Percentiles rank a stretch among this genome's conserved stretches.
Evolutionary conservation across 2,113 vertebrate genomes (phyloP).

Genomic region (Aphyosemion australe): DNA sequence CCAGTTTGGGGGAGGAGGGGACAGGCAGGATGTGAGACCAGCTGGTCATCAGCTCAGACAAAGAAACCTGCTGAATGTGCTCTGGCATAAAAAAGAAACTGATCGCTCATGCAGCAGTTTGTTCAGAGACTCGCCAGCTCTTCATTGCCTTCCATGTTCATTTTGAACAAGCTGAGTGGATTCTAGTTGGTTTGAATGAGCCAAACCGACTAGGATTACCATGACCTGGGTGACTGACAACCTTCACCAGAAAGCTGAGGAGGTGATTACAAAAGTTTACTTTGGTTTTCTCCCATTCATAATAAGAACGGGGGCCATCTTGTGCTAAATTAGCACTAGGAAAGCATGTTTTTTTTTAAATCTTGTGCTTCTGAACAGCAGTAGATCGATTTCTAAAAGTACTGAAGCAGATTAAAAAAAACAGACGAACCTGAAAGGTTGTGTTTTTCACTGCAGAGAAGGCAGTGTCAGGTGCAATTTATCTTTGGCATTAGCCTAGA

Average conservation of each 20-base stretch:
- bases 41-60: constrained; percentile 79
- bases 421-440: constrained; percentile 8
- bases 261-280: constrained; percentile 16
- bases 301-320: too few relatives aligned
- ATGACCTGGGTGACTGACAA: too few relatives aligned
- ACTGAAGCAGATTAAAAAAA: constrained; percentile 7
- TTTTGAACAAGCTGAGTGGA: not conserved
- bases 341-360: not conserved
- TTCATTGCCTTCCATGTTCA: constrained; percentile 22
- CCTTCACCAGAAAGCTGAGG: not conserved
- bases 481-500: constrained; percentile 62
- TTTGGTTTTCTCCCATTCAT: constrained; percentile 12
- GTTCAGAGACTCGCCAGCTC: constrained; percentile 22
- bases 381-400: not conserved
- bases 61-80: constrained; percentile 76
- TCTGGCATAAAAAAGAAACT: constrained; percentile 65
- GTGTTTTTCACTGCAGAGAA: constrained; percentile 53
- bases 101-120: constrained; percentile 36
- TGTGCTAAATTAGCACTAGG: not conserved
- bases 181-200: too few relatives aligned
- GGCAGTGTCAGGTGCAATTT: constrained; percentile 70
- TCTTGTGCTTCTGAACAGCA: not conserved
- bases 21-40: constrained; percentile 74
- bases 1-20: constrained; percentile 41
- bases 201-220: too few relatives aligned